phyloP scores from a whole-genome alignment of 2,113 vertebrate species.

The Megalops atlanticus region DNA sequence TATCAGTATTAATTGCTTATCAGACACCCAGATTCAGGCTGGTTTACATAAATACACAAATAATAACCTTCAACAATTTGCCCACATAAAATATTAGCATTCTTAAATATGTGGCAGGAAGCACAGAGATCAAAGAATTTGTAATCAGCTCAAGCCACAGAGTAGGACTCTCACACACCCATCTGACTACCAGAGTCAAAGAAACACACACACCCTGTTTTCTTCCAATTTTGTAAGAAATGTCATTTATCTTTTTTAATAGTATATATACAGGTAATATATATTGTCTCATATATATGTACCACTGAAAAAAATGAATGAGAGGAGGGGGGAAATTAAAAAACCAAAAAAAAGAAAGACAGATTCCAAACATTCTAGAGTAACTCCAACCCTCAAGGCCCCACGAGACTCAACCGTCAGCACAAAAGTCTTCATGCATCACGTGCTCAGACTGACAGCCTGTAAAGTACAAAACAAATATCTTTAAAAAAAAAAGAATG shows the following conservation, averaged over 20 bases:
- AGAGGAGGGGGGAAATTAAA: too few relatives aligned
- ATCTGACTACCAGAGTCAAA: neutral
- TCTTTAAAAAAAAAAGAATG: slow-evolving; percentile 20
- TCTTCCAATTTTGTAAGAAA: slow-evolving; percentile 54
- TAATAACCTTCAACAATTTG: too few relatives aligned
- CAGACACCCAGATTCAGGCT: too few relatives aligned
- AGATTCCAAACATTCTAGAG: slow-evolving; percentile 33
- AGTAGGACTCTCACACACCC: neutral
- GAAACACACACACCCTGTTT: neutral
- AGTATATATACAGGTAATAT: slow-evolving; percentile 57
- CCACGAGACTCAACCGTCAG: slow-evolving; percentile 28
- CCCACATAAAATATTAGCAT: neutral
- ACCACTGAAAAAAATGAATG: slow-evolving; percentile 48
- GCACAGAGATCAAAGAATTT: neutral
- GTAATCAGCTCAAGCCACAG: too few relatives aligned
- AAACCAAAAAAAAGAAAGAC: slow-evolving; percentile 44
- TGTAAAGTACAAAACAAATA: slow-evolving; percentile 41
- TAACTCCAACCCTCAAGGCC: slow-evolving; percentile 25
- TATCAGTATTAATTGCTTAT: too few relatives aligned
- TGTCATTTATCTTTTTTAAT: slow-evolving; percentile 55
- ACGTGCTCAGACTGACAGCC: slow-evolving; percentile 37
- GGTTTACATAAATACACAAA: too few relatives aligned
- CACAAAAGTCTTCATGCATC: slow-evolving; percentile 37
- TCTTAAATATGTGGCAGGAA: neutral
- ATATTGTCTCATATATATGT: slow-evolving; percentile 44